Percentiles rank a stretch among this genome's conserved stretches.
phyloP scores from a whole-genome alignment of 1,140 invertebrate species.

The Asobara japonica region DNA sequence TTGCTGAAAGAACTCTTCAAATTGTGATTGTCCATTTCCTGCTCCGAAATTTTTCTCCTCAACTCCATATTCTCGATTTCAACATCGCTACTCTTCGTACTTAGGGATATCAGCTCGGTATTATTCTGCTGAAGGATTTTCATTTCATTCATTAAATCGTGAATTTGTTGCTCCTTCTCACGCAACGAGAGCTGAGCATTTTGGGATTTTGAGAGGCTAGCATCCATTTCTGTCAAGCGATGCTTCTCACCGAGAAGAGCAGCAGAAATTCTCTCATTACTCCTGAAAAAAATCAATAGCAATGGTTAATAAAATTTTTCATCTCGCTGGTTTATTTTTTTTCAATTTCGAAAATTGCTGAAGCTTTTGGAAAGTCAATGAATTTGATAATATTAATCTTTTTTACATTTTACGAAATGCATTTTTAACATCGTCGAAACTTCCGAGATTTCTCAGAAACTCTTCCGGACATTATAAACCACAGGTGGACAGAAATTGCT shows the following conservation, averaged over 20 bases:
- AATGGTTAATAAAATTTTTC: neutral
- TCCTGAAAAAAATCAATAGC: slow-evolving; percentile 41
- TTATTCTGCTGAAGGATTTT: slow-evolving; percentile 61
- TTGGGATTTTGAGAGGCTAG: slow-evolving; percentile 43
- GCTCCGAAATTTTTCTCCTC: slow-evolving; percentile 52
- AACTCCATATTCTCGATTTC: slow-evolving; percentile 58
- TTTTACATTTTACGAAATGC: too few species aligned
- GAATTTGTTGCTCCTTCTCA: slow-evolving; percentile 57
- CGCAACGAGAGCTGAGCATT: slow-evolving; percentile 44
- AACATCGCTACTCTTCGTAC: slow-evolving; percentile 48
- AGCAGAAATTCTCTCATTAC: slow-evolving; percentile 43
- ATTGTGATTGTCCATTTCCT: slow-evolving; percentile 45
- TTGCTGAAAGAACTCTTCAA: slow-evolving; percentile 49
- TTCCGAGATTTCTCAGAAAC: too few species aligned
- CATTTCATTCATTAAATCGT: slow-evolving; percentile 52
- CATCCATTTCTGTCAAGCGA: slow-evolving; percentile 48
- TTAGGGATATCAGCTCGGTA: slow-evolving; percentile 51
- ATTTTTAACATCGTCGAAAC: too few species aligned
- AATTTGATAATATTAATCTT: too few species aligned
- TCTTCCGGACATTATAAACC: too few species aligned
- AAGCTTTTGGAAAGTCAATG: too few species aligned
- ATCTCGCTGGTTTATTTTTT: too few species aligned
- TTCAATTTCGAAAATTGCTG: too few species aligned
- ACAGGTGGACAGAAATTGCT: too few species aligned
- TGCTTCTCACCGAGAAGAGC: slow-evolving; percentile 49